These are phyloP conservation scores for Muscicapa comitata DNA, from an alignment of 2,797 vertebrate species.

Conservation along the genomic window DNA sequence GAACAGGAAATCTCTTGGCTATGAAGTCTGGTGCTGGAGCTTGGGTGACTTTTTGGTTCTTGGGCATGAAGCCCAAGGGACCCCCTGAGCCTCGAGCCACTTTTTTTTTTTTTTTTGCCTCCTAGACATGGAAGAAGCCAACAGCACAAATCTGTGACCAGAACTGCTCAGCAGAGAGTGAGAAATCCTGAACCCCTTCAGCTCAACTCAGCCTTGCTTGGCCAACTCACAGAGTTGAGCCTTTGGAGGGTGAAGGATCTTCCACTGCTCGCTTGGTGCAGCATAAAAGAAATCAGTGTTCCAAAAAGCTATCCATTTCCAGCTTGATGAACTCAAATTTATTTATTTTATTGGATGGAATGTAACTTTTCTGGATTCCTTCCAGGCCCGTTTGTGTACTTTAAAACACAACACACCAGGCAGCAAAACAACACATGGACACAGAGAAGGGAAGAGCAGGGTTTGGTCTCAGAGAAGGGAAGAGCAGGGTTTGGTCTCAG, in stretches of 20 bases:
- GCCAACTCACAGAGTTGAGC: neutral
- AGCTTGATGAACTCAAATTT: neutral
- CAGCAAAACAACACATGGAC: neutral
- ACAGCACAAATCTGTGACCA: neutral
- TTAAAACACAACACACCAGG: neutral
- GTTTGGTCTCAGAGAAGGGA: neutral
- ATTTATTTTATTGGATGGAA: neutral
- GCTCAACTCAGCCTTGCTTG: neutral
- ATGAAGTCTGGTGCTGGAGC: neutral
- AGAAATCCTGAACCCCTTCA: neutral
- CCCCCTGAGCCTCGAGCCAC: neutral
- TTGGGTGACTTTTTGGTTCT: neutral
- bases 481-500: too few relatives aligned
- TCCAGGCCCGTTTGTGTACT: neutral
- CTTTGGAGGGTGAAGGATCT: neutral
- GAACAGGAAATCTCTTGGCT: neutral
- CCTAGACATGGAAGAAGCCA: neutral
- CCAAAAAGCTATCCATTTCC: neutral
- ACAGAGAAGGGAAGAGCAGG: neutral
- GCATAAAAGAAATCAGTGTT: neutral
- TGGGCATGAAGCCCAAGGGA: neutral
- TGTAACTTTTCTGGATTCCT: neutral
- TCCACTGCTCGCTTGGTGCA: neutral
- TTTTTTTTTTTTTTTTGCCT: neutral
- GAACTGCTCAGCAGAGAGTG: neutral